These are phyloP conservation scores for Artibeus jamaicensis DNA, from an alignment of 2,797 vertebrate genomes.

Conservation along the genomic window DNA sequence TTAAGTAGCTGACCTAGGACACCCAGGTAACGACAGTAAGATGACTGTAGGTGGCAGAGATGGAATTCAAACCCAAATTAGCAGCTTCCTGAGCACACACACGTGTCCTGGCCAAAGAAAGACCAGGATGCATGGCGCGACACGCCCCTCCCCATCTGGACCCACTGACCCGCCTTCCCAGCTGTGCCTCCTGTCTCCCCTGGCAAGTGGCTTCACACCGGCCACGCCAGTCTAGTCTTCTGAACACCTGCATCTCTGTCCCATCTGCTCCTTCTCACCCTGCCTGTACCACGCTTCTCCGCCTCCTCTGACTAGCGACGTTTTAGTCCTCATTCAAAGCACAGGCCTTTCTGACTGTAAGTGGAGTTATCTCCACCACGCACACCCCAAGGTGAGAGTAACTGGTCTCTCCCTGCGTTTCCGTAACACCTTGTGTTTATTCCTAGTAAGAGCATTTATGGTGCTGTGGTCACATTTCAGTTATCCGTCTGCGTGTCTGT, in stretches of 20 bases:
- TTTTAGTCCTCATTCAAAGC: not conserved
- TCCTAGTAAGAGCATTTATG: not conserved
- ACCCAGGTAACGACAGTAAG: not conserved
- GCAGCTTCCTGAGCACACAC: not conserved
- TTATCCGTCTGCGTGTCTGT: not conserved
- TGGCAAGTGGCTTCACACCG: not conserved
- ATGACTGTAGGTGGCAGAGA: not conserved
- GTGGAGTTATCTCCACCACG: not conserved
- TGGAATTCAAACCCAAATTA: not conserved
- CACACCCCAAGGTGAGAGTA: not conserved
- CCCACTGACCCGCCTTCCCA: not conserved
- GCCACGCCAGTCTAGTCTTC: not conserved
- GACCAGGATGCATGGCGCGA: fast-evolving
- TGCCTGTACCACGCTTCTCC: not conserved
- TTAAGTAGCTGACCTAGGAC: not conserved
- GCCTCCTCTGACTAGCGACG: not conserved
- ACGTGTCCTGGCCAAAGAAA: not conserved
- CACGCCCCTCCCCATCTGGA: not conserved
- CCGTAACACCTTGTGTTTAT: not conserved
- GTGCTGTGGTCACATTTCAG: not conserved
- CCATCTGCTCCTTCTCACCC: not conserved
- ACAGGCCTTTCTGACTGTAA: not conserved
- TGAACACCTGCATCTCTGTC: not conserved
- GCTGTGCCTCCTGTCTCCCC: not conserved
- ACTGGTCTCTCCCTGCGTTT: not conserved